Evolutionary conservation across 2,888 invertebrate genomes (phyloP).

Genomic region (Melolontha melolontha): DNA sequence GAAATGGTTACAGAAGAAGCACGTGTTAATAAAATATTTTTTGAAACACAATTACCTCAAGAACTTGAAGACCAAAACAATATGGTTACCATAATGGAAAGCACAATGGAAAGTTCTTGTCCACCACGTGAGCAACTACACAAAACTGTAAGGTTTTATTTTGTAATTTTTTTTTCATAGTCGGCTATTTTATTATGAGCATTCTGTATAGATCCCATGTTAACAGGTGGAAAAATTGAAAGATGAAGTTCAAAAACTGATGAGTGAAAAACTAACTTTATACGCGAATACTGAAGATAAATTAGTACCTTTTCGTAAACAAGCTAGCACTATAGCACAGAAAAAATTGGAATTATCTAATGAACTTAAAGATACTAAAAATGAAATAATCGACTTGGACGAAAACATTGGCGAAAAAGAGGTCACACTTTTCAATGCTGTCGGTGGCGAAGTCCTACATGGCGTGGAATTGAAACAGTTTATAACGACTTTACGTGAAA

Average conservation of each 20-base stretch:
- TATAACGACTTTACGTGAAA: slow-evolving; percentile 82
- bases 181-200: background rate
- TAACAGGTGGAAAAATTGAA: slow-evolving; percentile 46
- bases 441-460: slow-evolving; percentile 78
- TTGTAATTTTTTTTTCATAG: background rate
- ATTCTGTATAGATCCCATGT: background rate
- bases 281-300: slow-evolving; percentile 73
- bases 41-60: slow-evolving; percentile 78
- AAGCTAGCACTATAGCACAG: slow-evolving; percentile 82
- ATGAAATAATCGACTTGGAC: slow-evolving; percentile 72
- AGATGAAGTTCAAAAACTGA: slow-evolving; percentile 47
- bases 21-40: slow-evolving; percentile 60
- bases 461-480: slow-evolving; percentile 90
- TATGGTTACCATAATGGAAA: slow-evolving; percentile 77
- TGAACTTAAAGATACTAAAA: slow-evolving; percentile 75
- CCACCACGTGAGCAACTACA: slow-evolving; percentile 48
- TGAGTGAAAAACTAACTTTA: slow-evolving; percentile 49
- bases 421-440: slow-evolving; percentile 47
- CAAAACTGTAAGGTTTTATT: background rate
- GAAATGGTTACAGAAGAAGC: slow-evolving; percentile 76
- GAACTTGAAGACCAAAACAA: slow-evolving; percentile 75
- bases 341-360: slow-evolving; percentile 83
- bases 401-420: slow-evolving; percentile 72
- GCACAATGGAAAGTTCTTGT: slow-evolving; percentile 75
- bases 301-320: slow-evolving; percentile 86